A percentile compares a stretch with the other conserved stretches of the same genome.
These are phyloP conservation scores for Andrena trimmerana DNA, from an alignment of 2,888 invertebrate species.

Conservation along the genomic window DNA sequence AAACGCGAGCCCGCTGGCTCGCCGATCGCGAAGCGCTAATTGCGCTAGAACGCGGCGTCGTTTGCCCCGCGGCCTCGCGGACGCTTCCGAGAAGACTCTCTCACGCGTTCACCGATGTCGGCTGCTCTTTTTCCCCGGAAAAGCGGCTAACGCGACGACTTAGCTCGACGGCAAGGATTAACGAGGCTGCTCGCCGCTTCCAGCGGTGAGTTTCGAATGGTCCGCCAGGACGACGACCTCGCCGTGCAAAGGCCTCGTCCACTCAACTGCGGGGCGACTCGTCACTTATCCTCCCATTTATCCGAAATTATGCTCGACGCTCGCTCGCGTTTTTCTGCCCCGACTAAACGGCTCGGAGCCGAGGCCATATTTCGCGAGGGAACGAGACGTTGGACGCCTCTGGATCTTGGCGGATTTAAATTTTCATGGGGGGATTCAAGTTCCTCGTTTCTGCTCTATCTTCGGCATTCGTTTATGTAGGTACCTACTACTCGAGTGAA, in stretches of 20 bases:
- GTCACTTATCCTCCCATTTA: conserved; percentile 51
- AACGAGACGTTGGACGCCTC: not conserved
- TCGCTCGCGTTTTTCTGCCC: conserved; percentile 3
- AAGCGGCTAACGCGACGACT: conserved; percentile 53
- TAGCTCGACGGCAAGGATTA: conserved; percentile 62
- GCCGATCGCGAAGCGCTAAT: conserved; percentile 64
- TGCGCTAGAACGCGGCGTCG: conserved; percentile 47
- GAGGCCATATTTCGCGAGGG: not conserved
- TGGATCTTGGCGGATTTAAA: not conserved
- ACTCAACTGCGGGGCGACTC: conserved; percentile 41
- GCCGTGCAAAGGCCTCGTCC: conserved; percentile 24
- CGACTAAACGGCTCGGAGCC: not conserved
- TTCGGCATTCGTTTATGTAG: not conserved
- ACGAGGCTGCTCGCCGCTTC: conserved; percentile 55
- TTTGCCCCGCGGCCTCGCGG: conserved; percentile 22
- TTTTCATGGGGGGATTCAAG: not conserved
- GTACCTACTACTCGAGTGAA: too few relatives aligned
- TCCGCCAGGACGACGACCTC: conserved; percentile 64
- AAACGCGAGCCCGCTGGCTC: conserved; percentile 47
- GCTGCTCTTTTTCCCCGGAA: conserved; percentile 4
- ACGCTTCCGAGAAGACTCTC: conserved; percentile 30
- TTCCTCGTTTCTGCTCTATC: not conserved
- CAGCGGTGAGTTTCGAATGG: conserved; percentile 56
- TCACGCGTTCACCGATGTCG: not conserved
- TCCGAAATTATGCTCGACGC: conserved; percentile 57